A percentile compares a stretch with the other conserved stretches of the same genome.
These are phyloP conservation scores for Bovichtus variegatus DNA, from an alignment of 2,797 vertebrate genomes.

Conservation along the genomic window DNA sequence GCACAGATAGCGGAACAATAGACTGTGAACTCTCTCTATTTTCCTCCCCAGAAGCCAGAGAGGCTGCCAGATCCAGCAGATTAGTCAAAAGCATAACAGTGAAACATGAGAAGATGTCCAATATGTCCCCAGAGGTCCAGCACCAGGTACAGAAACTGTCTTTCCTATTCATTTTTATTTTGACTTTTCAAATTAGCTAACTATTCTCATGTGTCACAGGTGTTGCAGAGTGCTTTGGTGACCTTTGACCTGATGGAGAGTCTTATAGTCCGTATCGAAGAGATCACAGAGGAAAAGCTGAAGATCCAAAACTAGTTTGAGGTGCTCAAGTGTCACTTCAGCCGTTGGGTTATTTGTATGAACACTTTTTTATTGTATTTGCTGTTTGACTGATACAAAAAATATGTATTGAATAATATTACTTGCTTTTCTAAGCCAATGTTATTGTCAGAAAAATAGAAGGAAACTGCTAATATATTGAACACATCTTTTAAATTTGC, in stretches of 20 bases:
- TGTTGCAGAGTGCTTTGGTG: constrained; percentile 93
- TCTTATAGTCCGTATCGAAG: constrained; percentile 92
- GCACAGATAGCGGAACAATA: neutral
- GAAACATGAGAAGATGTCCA: constrained; percentile 57
- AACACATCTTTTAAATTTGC: neutral
- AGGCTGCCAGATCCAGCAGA: constrained; percentile 54
- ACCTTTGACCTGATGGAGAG: constrained; percentile 98
- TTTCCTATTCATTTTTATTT: neutral
- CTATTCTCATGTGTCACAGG: constrained; percentile 80
- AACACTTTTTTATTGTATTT: constrained; percentile 18
- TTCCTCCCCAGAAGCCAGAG: constrained; percentile 69
- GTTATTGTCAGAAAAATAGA: neutral
- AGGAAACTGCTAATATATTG: neutral
- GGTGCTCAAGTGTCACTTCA: constrained; percentile 28
- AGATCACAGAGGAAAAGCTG: constrained; percentile 90
- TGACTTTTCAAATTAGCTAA: neutral
- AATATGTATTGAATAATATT: neutral
- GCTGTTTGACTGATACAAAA: neutral
- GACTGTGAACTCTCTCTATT: neutral
- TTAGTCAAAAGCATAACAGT: constrained; percentile 57
- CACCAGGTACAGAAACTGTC: constrained; percentile 73
- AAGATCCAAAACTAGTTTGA: constrained; percentile 78
- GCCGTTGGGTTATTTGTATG: neutral
- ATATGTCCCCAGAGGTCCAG: constrained; percentile 72
- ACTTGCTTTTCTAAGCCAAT: neutral